A percentile compares a stretch with the other conserved stretches of the same genome.
Evolutionary conservation across 2,888 invertebrate genomes (phyloP).

Genomic region (Phytoseiulus persimilis): DNA sequence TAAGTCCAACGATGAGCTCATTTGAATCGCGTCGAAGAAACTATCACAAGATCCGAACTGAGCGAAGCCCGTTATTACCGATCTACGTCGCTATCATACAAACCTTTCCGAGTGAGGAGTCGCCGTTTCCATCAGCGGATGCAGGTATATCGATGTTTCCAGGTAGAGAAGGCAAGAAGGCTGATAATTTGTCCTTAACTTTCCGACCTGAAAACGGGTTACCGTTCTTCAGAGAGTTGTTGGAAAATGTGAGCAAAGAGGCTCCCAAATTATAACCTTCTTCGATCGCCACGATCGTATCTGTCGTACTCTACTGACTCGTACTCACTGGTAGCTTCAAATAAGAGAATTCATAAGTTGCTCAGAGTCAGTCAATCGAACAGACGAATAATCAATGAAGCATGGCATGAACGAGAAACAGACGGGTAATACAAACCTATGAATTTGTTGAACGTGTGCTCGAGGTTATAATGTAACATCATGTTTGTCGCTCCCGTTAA

Average conservation of each 20-base stretch:
- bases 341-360: neutral
- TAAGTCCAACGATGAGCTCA: too few species aligned
- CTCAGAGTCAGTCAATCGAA: neutral
- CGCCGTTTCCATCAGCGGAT: constrained; percentile 60
- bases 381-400: neutral
- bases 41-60: too few species aligned
- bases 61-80: too few species aligned
- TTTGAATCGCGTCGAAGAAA: too few species aligned
- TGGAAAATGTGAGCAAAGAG: too few species aligned
- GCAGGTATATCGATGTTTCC: constrained; percentile 91
- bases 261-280: neutral
- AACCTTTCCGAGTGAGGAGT: constrained; percentile 41
- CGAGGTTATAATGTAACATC: constrained; percentile 89
- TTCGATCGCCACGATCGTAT: neutral
- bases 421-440: constrained; percentile 70
- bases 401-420: too few species aligned
- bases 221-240: too few species aligned
- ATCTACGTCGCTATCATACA: too few species aligned
- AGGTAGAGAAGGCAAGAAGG: constrained; percentile 86
- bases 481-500: constrained; percentile 91
- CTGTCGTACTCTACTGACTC: too few species aligned
- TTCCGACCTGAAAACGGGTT: constrained; percentile 48
- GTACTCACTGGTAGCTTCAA: neutral
- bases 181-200: constrained; percentile 75
- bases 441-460: constrained; percentile 95